A percentile compares a stretch with the other conserved stretches of the same genome.
phyloP scores from a whole-genome alignment of 2,113 vertebrate species.

The Centropristis striata region DNA sequence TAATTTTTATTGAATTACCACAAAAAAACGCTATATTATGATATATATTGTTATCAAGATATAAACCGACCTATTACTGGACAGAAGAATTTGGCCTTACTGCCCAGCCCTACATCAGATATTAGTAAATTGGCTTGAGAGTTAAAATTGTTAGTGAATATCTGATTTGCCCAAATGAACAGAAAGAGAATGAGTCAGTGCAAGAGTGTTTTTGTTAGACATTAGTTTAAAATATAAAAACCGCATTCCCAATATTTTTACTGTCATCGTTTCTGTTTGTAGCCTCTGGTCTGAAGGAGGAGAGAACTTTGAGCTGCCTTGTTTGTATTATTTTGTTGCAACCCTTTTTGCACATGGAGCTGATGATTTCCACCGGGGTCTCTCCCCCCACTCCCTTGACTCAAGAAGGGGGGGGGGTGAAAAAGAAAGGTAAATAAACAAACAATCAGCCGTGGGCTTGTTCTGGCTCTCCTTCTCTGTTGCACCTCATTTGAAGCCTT shows the following conservation, averaged over 20 bases:
- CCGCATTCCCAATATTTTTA: neutral
- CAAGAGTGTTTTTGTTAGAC: neutral
- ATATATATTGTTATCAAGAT: too few species aligned
- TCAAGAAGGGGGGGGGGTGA: conserved; percentile 17
- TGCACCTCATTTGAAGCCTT: conserved; percentile 83
- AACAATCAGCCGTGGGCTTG: conserved; percentile 81
- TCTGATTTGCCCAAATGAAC: neutral
- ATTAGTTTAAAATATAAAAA: neutral
- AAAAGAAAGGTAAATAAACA: conserved; percentile 84
- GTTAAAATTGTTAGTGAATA: neutral
- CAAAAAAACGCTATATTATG: too few species aligned
- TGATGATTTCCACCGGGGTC: conserved; percentile 63
- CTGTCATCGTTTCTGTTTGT: neutral
- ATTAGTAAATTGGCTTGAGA: neutral
- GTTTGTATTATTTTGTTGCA: conserved; percentile 62
- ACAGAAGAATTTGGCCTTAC: too few species aligned
- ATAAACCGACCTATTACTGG: too few species aligned
- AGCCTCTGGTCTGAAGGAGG: neutral
- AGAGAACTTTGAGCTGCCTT: conserved; percentile 17
- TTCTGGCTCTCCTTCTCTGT: conserved; percentile 78
- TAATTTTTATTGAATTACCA: too few species aligned
- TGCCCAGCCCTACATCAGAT: neutral
- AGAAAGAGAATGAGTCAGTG: conserved; percentile 7
- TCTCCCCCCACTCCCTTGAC: conserved; percentile 30
- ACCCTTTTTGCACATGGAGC: conserved; percentile 49